Evolutionary conservation across 2,888 invertebrate genomes (phyloP), one percentile per base, ranked within the genome.

Genomic region (Megaustenia siamemsis): DNA sequence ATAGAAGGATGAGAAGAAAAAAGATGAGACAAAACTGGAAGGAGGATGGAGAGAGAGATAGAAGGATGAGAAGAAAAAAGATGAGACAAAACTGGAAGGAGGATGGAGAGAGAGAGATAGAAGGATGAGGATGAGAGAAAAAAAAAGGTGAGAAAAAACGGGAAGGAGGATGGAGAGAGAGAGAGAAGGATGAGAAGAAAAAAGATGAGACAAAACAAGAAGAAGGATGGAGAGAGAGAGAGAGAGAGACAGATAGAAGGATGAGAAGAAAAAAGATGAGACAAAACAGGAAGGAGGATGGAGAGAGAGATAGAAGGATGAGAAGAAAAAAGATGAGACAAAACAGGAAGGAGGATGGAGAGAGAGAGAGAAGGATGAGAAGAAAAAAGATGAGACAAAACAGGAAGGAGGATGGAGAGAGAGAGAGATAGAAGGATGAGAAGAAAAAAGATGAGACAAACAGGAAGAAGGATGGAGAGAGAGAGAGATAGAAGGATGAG

Each of bases 61-160:
- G 68, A 35, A 3, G 40, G 43, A 43, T 5, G 28, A 40, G 45
- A 28, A 32, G 53, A 45, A 32, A n/a, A n/a, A n/a, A 56, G 53
- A 18, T 49, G 68, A 45, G 69, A 49, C 49, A 49, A 53, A 68
- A 80, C 35, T 49, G 80, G 69, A n/a, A 68, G 53, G 49, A 45
- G 49, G 45, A 80, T 21, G 49, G 68, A 68, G 69, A 80, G 49
- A 80, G 32, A 69, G 68, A 80, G 32, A 69, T 68, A 80, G 49
- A 80, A 53, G 69, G 12, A 68, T n/a, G 80, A 68, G 49, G 49
- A 53, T 69, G 15, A 53, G 53, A 79, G 24, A 43, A 6, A 21
- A 35, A 18, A 38, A n/a, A n/a, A n/a, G n/a, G n/a, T n/a, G n/a
- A n/a, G n/a, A n/a, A n/a, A n/a, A n/a, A n/a, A n/a, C n/a, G n/a